These are phyloP conservation scores for Isichthys henryi DNA, from an alignment of 2,113 vertebrate species.

Conservation along the genomic window DNA sequence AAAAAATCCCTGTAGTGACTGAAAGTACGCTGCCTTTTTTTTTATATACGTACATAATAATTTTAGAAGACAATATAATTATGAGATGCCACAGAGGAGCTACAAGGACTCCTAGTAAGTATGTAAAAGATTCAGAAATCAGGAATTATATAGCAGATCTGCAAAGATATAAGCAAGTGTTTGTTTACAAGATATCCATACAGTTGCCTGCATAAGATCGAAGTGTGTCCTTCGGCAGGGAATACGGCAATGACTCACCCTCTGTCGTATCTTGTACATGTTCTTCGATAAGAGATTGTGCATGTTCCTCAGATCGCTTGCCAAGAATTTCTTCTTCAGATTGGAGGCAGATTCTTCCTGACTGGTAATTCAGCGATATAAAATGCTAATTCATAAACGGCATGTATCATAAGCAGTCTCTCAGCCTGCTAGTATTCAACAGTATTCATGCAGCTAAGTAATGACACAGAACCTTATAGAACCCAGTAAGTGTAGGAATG, in stretches of 20 bases:
- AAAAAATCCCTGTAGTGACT: neutral
- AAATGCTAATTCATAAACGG: neutral
- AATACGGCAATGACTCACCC: constrained; percentile 59
- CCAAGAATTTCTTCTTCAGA: constrained; percentile 65
- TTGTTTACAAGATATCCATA: neutral
- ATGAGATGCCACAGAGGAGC: neutral
- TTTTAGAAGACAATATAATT: neutral
- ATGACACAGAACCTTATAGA: neutral
- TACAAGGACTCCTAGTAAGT: neutral
- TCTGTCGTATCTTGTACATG: constrained; percentile 89
- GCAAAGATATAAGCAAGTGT: neutral
- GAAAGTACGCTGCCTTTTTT: neutral
- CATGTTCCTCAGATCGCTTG: constrained; percentile 79
- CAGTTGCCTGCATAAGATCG: too few relatives aligned
- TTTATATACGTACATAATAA: neutral
- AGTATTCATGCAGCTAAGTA: neutral
- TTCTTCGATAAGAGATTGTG: constrained; percentile 86
- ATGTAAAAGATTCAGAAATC: neutral
- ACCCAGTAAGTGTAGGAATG: neutral
- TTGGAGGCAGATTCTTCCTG: constrained; percentile 60
- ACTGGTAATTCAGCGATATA: constrained; percentile 31
- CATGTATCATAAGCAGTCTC: neutral
- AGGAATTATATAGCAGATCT: neutral
- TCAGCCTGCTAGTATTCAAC: neutral
- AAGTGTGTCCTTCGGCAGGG: neutral